These are phyloP conservation scores for Acrocephalus kingi DNA, from an alignment of 2,113 vertebrate genomes.

Conservation along the genomic window DNA sequence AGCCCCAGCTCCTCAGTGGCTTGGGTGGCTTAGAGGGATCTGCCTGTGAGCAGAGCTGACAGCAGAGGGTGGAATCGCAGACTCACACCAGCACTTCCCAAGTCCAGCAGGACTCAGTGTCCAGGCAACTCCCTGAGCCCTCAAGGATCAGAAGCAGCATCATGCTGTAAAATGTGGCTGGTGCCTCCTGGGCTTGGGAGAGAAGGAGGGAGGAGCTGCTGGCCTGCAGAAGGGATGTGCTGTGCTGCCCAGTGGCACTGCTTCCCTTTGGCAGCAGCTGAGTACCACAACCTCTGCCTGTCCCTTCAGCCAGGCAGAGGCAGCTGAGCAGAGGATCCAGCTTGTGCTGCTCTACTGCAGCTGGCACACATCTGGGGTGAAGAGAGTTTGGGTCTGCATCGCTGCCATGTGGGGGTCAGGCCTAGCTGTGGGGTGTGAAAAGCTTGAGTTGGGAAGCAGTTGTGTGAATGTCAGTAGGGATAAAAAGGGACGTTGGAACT, in stretches of 20 bases:
- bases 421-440: not conserved
- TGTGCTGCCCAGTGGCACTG: not conserved
- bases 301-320: not conserved
- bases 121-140: not conserved
- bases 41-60: constrained; percentile 15
- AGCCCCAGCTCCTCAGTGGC: not conserved
- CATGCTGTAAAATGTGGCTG: fast-evolving
- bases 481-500: not conserved
- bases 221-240: not conserved
- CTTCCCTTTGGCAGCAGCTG: fast-evolving
- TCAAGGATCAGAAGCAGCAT: not conserved
- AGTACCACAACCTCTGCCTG: fast-evolving
- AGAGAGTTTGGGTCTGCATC: not conserved
- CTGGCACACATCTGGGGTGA: not conserved
- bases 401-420: not conserved
- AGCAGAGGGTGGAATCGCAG: not conserved
- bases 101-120: not conserved
- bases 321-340: not conserved
- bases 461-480: not conserved
- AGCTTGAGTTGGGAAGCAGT: not conserved
- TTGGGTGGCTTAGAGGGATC: not conserved
- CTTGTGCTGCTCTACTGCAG: not conserved
- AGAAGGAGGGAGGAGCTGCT: not conserved
- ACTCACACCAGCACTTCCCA: fast-evolving
- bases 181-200: not conserved